Percentiles rank a stretch among this genome's conserved stretches.
Conservation (phyloP, 1,140 invertebrate genomes). For the Leptinotarsa texana region DNA sequence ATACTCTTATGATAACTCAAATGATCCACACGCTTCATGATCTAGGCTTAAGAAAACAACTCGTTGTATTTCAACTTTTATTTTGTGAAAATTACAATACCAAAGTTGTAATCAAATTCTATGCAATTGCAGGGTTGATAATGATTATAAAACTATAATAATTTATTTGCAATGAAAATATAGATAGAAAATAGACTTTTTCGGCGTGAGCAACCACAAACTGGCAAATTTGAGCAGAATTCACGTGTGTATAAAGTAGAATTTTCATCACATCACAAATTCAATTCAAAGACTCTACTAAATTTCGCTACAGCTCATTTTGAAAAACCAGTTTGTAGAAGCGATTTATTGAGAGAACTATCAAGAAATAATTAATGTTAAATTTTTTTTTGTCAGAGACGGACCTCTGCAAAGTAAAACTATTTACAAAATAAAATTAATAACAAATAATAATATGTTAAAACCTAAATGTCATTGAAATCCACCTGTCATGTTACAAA, state of each 20-base stretch:
- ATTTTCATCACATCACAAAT: background rate
- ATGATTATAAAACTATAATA: slow-evolving; percentile 4
- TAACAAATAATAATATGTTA: slow-evolving; percentile 2
- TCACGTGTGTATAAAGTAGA: background rate
- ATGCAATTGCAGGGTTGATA: background rate
- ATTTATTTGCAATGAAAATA: slow-evolving; percentile 1
- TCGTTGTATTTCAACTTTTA: background rate
- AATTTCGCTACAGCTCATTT: background rate
- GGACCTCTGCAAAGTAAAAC: background rate
- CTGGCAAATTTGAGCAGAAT: background rate
- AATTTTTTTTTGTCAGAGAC: background rate
- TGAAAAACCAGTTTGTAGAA: background rate
- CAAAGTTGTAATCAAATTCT: background rate
- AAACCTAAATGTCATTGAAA: background rate
- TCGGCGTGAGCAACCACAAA: background rate
- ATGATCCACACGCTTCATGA: no score
- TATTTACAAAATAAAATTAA: slow-evolving; percentile 20
- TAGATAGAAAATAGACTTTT: background rate
- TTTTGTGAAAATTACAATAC: slow-evolving; percentile 3
- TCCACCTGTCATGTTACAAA: background rate
- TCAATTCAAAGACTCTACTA: background rate
- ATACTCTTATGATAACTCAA: no score
- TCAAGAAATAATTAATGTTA: background rate
- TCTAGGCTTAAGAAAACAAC: no score
- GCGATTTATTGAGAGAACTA: background rate